Evolutionary conservation across 2,888 invertebrate species (phyloP).

Genomic region (Anticlea derivata): DNA sequence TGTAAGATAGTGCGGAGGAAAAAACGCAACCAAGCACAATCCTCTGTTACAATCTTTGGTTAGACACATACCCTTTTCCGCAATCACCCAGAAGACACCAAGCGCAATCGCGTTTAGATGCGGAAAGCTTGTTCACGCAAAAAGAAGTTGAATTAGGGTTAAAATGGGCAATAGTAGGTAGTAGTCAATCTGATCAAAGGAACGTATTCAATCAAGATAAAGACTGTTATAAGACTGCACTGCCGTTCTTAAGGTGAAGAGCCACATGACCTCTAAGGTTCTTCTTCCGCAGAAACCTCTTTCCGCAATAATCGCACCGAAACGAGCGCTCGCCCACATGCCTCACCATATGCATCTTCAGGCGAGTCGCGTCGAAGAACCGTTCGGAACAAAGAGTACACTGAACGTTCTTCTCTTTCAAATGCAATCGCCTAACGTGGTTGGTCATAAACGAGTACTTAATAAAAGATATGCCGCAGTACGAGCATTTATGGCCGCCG

Average conservation of each 20-base stretch:
- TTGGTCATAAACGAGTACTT: conserved; percentile 64
- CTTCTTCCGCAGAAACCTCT: conserved; percentile 76
- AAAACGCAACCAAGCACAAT: no score
- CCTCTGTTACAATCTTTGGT: no score
- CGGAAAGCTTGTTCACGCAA: no score
- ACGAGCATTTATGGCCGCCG: conserved; percentile 60
- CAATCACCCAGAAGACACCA: no score
- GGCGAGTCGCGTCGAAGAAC: conserved; percentile 59
- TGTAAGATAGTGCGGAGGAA: no score
- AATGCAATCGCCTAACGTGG: conserved; percentile 61
- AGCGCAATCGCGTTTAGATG: no score
- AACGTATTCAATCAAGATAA: neutral
- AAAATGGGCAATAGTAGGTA: no score
- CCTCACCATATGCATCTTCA: conserved; percentile 73
- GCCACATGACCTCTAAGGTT: conserved; percentile 59
- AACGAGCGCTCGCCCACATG: conserved; percentile 72
- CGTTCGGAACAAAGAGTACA: conserved; percentile 60
- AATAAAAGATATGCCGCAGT: conserved; percentile 60
- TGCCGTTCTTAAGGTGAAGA: conserved; percentile 19
- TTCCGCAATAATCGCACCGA: conserved; percentile 78
- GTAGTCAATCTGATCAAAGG: no score
- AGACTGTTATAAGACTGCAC: neutral
- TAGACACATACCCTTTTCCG: no score
- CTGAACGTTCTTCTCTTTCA: conserved; percentile 67
- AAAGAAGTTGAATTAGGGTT: no score